Base-by-base conservation (phyloP, 1,140 invertebrate species). In the Neodiprion virginianus region DNA sequence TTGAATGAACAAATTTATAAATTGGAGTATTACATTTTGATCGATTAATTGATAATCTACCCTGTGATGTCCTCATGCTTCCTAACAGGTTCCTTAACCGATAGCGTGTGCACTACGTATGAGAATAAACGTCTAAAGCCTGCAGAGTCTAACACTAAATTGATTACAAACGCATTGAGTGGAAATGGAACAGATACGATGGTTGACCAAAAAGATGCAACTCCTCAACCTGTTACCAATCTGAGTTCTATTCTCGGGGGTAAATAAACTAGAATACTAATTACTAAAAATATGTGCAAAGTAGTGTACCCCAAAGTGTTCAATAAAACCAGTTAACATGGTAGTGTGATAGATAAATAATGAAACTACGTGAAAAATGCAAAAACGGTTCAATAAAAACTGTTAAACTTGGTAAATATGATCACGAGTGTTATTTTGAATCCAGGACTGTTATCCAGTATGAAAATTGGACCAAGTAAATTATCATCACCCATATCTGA, bases 101-200 rank as follows among this genome's bases (percentile, higher is more conserved):
- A 92, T 75, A 92, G 91, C 81, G 86, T 92, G 67, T 91, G 91
- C 76, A 92, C 91, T 7, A 84, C 91, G 40, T 92, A 92, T 80
- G 91, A 92, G 82, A 91, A 85, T 77, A 86, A 80, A 79, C 71
- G 74, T 40, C 69, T 75, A 8, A 84, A 79, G 50, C 72, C 76
- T 40, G 72, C 49, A 21, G 85, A 80, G 74, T 79, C 78, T 17
- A 83, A 79, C 70, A 77, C 83, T 76, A 82, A 79, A 23, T 81
- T 77, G 1, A 77, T 79, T 71, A 79, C 69, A 48, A 80, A 71
- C 11, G 77, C 72, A 73, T 76, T 72, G 48, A 77, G 71, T 28
- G 80, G 79, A 72, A 73, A 61, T 28, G 76, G 80, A 74, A 76
- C 65, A 66, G 53, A 61, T 12, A 61, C 7, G 21, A 8, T 67